phyloP scores from a whole-genome alignment of 2,113 vertebrate genomes.

The Daboia siamensis region DNA sequence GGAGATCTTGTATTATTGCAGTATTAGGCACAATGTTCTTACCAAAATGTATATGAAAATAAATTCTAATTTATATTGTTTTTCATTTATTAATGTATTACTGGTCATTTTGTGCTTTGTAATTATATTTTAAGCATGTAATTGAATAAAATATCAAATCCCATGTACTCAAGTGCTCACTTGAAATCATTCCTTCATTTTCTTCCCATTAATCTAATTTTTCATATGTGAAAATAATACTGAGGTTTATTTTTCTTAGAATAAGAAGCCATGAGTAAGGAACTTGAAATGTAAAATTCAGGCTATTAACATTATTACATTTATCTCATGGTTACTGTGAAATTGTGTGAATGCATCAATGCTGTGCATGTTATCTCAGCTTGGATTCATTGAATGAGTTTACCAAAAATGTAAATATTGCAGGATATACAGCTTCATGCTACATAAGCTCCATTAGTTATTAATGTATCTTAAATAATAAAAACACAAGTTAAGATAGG shows the following conservation, averaged over 20 bases:
- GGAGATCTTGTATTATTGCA: not conserved
- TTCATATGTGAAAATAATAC: not conserved
- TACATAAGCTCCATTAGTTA: too few relatives aligned
- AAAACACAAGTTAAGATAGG: too few relatives aligned
- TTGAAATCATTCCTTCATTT: not conserved
- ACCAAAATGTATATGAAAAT: not conserved
- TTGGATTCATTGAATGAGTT: too few relatives aligned
- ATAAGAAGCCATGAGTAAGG: not conserved
- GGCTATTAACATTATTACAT: not conserved
- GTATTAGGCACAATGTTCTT: not conserved
- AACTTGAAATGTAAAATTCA: not conserved
- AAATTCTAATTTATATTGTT: not conserved
- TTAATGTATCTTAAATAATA: too few relatives aligned
- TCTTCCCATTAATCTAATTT: not conserved
- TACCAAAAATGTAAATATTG: too few relatives aligned
- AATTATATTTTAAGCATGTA: not conserved
- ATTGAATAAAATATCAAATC: not conserved
- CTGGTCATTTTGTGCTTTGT: not conserved
- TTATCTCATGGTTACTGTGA: too few relatives aligned
- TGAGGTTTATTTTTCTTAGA: not conserved
- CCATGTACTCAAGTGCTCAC: not conserved
- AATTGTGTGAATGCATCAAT: too few relatives aligned
- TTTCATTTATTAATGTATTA: not conserved
- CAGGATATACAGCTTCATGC: too few relatives aligned
- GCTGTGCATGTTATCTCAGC: too few relatives aligned